phyloP scores from a whole-genome alignment of 2,797 vertebrate genomes.

The Peromyscus nudipes region DNA sequence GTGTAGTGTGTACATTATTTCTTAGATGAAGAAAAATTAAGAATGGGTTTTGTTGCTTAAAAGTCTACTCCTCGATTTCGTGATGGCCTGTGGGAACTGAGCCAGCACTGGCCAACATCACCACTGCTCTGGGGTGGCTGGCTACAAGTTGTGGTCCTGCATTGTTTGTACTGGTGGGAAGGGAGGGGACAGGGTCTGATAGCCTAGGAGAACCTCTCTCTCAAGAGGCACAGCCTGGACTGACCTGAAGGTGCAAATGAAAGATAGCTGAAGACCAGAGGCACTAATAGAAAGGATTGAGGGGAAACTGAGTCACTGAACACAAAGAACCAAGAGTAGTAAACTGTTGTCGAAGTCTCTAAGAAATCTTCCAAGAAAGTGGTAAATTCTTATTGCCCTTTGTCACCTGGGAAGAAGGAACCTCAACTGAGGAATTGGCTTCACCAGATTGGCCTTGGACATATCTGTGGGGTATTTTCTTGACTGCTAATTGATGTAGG shows the following conservation, averaged over 20 bases:
- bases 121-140: slow-evolving; percentile 74
- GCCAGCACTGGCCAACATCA: slow-evolving; percentile 41
- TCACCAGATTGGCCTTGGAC: background rate
- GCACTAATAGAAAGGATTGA: background rate
- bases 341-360: background rate
- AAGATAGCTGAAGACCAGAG: background rate
- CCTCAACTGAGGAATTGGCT: background rate
- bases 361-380: background rate
- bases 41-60: slow-evolving; percentile 7
- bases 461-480: background rate
- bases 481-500: background rate
- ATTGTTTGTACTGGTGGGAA: background rate
- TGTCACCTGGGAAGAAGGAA: background rate
- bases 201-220: background rate
- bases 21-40: background rate
- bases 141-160: background rate
- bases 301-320: background rate
- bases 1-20: background rate
- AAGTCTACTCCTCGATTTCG: background rate
- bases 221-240: background rate
- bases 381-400: background rate
- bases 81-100: background rate
- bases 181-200: accelerated
- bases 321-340: background rate
- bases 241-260: background rate